Evolutionary conservation across 2,113 vertebrate genomes (phyloP), one percentile per base, ranked within the genome.

Genomic region (Electrona antarctica): DNA sequence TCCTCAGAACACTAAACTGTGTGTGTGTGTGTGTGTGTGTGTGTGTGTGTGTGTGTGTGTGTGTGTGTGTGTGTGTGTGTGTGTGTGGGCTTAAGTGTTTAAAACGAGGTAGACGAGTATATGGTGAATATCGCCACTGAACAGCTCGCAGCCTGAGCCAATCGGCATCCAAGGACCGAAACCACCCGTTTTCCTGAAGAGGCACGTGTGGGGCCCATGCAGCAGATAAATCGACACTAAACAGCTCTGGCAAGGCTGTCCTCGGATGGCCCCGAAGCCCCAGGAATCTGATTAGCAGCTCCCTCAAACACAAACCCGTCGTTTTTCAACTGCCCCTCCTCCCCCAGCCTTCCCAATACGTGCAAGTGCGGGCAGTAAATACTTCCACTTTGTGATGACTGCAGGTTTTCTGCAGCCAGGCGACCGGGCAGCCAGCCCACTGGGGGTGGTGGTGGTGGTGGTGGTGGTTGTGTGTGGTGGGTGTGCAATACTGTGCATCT

Each of bases 331-430:
- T 45, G 78, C 82, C 80, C 80, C 79, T 73, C 76, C 87, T 81
- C 78, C 80, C 78, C 79, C 72, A 15, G 14, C 41, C 60, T 46
- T 80, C 76, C 81, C 70, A 33, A 67, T 84, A 78, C 69, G 84
- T 74, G 76, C 57, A 77, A 88, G 85, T 74, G 80, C 33, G 65
- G 73, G 85, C 89, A 85, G 90, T 93, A 93, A 93, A 93, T 91
- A 92, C 83, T 87, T 91, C 91, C 83, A 88, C 74, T 91, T 92
- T 93, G 88, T 93, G 92, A 93, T 92, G 93, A 93, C 91, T 90
- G 85, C 85, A 83, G 90, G 84, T 78, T 91, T 93, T 90, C 83
- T 89, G 69, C 83, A 82, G 85, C 90, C 85, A 91, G 85, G 64
- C 83, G 65, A 69, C 87, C 75, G 89, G 91, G 91, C 92, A 86